Conservation (phyloP, 2,797 vertebrate genomes). For the Forpus xanthops region DNA sequence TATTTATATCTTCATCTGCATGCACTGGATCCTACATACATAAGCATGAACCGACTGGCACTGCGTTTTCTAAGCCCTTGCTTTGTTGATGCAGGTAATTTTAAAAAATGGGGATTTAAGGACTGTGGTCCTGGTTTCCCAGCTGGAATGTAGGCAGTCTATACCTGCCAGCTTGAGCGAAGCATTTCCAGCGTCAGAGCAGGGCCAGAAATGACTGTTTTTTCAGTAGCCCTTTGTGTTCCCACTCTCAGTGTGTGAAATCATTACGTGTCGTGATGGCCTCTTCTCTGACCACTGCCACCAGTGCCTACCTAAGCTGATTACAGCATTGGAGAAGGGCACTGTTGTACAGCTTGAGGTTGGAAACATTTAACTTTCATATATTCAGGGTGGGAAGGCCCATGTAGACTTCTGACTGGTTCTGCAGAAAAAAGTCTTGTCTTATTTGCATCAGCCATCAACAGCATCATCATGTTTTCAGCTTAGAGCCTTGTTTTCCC, state of each 20-base stretch:
- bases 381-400: not conserved
- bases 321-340: not conserved
- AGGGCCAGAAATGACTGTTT: not conserved
- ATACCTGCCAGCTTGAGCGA: not conserved
- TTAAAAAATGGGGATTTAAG: not conserved
- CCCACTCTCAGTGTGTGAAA: not conserved
- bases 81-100: not conserved
- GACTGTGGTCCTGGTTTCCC: not conserved
- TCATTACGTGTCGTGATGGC: rapidly evolving
- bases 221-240: not conserved
- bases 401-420: not conserved
- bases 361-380: not conserved
- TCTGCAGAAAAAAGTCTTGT: not conserved
- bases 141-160: not conserved
- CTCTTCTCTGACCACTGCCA: rapidly evolving
- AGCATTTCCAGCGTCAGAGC: not conserved
- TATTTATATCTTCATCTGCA: not conserved
- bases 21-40: not conserved
- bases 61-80: not conserved
- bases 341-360: not conserved
- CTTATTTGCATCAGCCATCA: not conserved
- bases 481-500: not conserved
- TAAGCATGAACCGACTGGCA: not conserved
- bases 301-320: not conserved
- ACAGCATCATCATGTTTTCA: not conserved